Evolutionary conservation across 2,888 invertebrate species (phyloP), one percentile per base, ranked within the genome.

Genomic region (Apantesis nais): DNA sequence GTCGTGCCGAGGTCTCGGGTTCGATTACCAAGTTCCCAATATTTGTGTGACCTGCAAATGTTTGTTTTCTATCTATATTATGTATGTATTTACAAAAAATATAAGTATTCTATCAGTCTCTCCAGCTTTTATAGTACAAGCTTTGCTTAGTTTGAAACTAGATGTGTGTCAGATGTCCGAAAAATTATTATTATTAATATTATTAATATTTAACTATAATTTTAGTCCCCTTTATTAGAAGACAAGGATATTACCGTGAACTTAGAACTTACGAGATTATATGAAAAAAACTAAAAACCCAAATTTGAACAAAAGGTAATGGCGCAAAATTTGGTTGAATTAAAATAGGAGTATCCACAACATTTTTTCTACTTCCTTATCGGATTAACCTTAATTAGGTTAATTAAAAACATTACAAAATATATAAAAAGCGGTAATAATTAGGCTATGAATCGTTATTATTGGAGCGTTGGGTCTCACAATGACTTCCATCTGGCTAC

Each of bases 401-500:
- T 70, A 69, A 73, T 67, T 52, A 73, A 70, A 55, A 63, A 41
- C 7, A 16, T 68, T 63, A 69, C 55, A 16, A 66, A 19, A 62
- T 61, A 41, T 70, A 73, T 73, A 73, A 64, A 73, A 70, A 61
- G 39, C 34, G 16, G 41, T n/a, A 66, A 65, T 25, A 31, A 0
- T 0, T 7, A 31, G 14, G 37, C 22, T 31, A 14, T 44, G 39
- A 48, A 52, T 64, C 67, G 52, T 70, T 67, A 29, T 64, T 58
- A 61, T 37, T 62, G n/a, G 62, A 34, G 52, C 39, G 29, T 58
- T 62, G 64, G 68, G 66, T 70, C 58, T 65, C 72, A 80, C 62
- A 41, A 81, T 81, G 80, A 61, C 74, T 58, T 39, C 70, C 61
- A 39, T 81, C 48, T 82, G 80, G 80, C 69, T 82, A 61, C 63